A percentile compares a stretch with the other conserved stretches of the same genome.
phyloP scores from a whole-genome alignment of 2,113 vertebrate species.

The Colistium nudipinnis region DNA sequence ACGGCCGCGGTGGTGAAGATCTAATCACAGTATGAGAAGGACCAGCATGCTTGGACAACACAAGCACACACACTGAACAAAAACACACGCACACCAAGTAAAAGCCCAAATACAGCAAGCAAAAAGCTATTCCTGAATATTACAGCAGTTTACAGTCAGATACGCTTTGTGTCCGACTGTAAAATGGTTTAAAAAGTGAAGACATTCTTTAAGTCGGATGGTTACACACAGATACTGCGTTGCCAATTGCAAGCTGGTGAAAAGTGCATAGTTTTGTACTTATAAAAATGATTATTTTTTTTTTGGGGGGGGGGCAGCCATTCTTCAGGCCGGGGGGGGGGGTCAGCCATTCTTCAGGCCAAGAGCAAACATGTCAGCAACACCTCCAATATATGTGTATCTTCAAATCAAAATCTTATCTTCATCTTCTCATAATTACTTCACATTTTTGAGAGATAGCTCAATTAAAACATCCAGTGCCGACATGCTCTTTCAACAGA shows the following conservation, averaged over 20 bases:
- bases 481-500: slow-evolving; percentile 47
- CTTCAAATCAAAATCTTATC: no score
- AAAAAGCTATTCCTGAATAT: slow-evolving; percentile 7
- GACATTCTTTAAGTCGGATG: neutral
- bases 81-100: slow-evolving; percentile 14
- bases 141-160: neutral
- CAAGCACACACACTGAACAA: slow-evolving; percentile 3
- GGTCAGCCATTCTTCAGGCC: no score
- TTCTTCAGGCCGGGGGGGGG: no score
- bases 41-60: slow-evolving; percentile 7
- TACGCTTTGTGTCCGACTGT: neutral
- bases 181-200: neutral
- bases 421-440: neutral
- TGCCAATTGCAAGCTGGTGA: neutral
- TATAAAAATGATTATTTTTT: no score
- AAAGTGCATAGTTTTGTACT: no score
- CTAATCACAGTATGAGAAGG: slow-evolving; percentile 19
- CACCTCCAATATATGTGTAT: neutral
- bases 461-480: neutral
- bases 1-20: slow-evolving; percentile 17
- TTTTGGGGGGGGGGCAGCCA: no score
- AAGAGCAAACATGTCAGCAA: neutral
- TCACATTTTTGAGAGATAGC: neutral
- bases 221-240: neutral
- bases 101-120: slow-evolving; percentile 26